phyloP scores from a whole-genome alignment of 2,888 invertebrate species.

The Lasius platythorax region DNA sequence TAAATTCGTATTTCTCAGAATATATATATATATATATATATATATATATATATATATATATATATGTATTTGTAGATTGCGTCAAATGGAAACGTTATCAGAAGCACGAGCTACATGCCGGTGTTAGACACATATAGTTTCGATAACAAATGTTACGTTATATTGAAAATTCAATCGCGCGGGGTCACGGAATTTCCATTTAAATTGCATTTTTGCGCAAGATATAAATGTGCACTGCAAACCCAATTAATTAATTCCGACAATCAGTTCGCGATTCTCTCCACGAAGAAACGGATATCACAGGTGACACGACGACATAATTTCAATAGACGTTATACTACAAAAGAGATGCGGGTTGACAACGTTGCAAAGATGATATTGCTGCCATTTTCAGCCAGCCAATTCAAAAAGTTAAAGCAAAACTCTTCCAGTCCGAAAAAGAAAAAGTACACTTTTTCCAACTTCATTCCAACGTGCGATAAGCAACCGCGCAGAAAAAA shows the following conservation, averaged over 20 bases:
- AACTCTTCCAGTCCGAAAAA: slow-evolving; percentile 50
- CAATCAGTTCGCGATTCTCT: slow-evolving; percentile 45
- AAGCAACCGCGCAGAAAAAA: slow-evolving; percentile 61
- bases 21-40: background rate
- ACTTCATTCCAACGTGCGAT: slow-evolving; percentile 63
- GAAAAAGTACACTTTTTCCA: slow-evolving; percentile 61
- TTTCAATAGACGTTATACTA: slow-evolving; percentile 38
- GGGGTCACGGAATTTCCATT: slow-evolving; percentile 55
- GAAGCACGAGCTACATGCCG: background rate
- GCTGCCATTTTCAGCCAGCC: background rate
- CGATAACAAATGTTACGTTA: slow-evolving; percentile 48
- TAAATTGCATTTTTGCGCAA: slow-evolving; percentile 49
- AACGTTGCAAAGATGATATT: slow-evolving; percentile 7
- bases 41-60: background rate
- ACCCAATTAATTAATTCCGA: slow-evolving; percentile 56
- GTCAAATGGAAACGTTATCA: slow-evolving; percentile 26
- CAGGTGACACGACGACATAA: slow-evolving; percentile 4
- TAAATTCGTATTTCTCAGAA: slow-evolving; percentile 31
- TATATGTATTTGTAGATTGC: background rate
- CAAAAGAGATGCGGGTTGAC: background rate
- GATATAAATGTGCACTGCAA: slow-evolving; percentile 44
- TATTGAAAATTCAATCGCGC: slow-evolving; percentile 49
- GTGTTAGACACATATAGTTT: slow-evolving; percentile 22
- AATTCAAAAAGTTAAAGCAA: slow-evolving; percentile 26
- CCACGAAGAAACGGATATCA: slow-evolving; percentile 27